Base-by-base conservation (phyloP, 2,888 invertebrate genomes). In the Dynastes maya region DNA sequence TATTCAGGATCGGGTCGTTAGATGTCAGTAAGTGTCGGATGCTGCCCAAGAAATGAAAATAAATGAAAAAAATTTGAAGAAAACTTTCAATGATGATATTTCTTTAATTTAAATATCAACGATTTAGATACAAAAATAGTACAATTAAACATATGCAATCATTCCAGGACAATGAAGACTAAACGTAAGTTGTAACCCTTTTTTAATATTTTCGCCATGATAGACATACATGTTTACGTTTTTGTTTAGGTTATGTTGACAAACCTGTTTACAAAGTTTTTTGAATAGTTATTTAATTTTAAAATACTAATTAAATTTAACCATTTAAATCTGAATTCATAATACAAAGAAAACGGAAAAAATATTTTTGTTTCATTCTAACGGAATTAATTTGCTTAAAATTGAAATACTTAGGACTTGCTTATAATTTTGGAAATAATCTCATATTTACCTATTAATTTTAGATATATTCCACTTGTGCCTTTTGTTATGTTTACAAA, bases 381-480 rank as follows among this genome's bases (percentile, higher is more conserved):
- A 32, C 2, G 2, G 32, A 32, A 32, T 32, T 32, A 32, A 32
- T 32, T 32, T 32, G 3, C 32, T 32, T 32, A 32, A 32, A 32
- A 32, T 32, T 32, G 4, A 32, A 32, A 32, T 32, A 32, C 32
- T 32, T 37, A 5, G 32, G 5, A 37, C 4, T 37, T 37, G 32
- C 32, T 37, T 37, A 37, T 37, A 37, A 37, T 37, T 37, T 37
- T 5, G 5, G 32, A 5, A 37, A 51, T 51, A 9, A 13, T 51
- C 8, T 11, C 8, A 2, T 37, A 45, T 45, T 45, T 45, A 8
- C 8, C 61, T 27, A 53, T 13, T n/a, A 37, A 9, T 58, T 74
- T 61, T 45, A 74, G 72, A 45, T 61, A 45, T 74, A 58, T 37
- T 53, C 40, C 67, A 65, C 68, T 29, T 77, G 79, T 77, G 63